Evolutionary conservation across 2,888 invertebrate genomes (phyloP).

Genomic region (Acanthosepion esculentum): DNA sequence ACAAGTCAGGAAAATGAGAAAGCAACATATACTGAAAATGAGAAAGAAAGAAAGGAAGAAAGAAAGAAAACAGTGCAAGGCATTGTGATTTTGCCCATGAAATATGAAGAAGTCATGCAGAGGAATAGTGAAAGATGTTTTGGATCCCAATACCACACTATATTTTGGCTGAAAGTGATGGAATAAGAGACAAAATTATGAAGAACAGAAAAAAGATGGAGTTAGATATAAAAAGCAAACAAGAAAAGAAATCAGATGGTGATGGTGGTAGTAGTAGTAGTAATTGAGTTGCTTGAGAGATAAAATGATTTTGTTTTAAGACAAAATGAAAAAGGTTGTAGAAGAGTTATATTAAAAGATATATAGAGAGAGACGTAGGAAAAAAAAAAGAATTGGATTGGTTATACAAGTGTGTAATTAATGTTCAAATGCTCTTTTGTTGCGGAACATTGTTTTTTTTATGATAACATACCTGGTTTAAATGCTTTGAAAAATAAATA

Average conservation of each 20-base stretch:
- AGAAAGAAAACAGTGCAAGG: neutral
- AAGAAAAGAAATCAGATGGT: neutral
- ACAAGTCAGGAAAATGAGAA: neutral
- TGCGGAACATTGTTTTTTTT: too few species aligned
- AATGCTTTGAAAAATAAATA: too few species aligned
- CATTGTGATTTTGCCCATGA: neutral
- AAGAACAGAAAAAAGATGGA: neutral
- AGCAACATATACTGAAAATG: neutral
- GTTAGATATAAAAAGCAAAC: neutral
- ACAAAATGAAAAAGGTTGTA: neutral
- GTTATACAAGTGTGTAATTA: neutral
- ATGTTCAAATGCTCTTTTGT: neutral
- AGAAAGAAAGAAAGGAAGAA: neutral
- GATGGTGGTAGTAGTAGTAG: neutral
- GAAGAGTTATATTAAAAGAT: neutral
- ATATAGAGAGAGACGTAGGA: neutral
- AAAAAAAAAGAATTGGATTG: neutral
- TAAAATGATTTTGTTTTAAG: neutral
- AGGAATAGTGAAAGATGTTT: neutral
- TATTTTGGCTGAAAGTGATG: constrained; percentile 14
- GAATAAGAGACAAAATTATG: neutral
- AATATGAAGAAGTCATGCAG: neutral
- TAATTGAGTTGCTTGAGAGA: neutral
- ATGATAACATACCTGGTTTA: too few species aligned
- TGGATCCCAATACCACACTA: neutral